Evolutionary conservation across 2,888 invertebrate genomes (phyloP).

Genomic region (Gerosis bhagava): DNA sequence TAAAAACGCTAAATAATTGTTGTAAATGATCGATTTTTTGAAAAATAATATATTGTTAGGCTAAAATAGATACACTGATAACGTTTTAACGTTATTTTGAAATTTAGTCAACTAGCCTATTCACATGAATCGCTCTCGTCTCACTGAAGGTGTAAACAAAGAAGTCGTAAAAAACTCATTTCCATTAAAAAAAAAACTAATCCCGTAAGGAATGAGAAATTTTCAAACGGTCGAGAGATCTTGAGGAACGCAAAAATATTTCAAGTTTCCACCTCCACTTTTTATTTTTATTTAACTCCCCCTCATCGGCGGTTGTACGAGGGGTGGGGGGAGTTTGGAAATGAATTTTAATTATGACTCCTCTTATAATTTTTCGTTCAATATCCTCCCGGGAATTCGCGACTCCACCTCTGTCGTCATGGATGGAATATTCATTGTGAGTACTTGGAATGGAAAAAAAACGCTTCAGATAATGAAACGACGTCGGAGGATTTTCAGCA

Average conservation of each 20-base stretch:
- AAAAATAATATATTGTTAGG: too few relatives aligned
- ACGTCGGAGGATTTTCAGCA: not conserved
- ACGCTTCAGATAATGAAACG: slow-evolving; percentile 9
- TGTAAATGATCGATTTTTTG: too few relatives aligned
- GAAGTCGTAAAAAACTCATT: slow-evolving; percentile 16
- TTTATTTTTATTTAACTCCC: slow-evolving; percentile 15
- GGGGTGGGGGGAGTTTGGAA: slow-evolving; percentile 1
- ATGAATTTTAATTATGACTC: slow-evolving; percentile 22
- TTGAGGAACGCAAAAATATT: slow-evolving; percentile 17
- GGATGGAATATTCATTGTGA: slow-evolving; percentile 14
- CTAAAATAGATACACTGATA: too few relatives aligned
- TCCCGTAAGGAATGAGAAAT: slow-evolving; percentile 13
- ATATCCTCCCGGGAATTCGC: slow-evolving; percentile 8
- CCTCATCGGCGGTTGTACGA: not conserved
- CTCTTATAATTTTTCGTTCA: slow-evolving; percentile 24
- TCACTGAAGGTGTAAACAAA: slow-evolving; percentile 6
- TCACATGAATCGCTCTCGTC: too few relatives aligned
- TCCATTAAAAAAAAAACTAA: slow-evolving; percentile 24
- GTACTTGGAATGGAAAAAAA: slow-evolving; percentile 2
- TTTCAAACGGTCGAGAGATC: slow-evolving; percentile 15
- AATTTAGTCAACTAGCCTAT: too few relatives aligned
- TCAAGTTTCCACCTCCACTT: slow-evolving; percentile 20
- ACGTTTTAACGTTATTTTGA: too few relatives aligned
- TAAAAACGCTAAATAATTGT: too few relatives aligned
- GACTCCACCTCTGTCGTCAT: not conserved